Percentiles rank a stretch among this genome's conserved stretches.
These are phyloP conservation scores for Neomonachus schauinslandi DNA, from an alignment of 2,113 vertebrate species.

Conservation along the genomic window DNA sequence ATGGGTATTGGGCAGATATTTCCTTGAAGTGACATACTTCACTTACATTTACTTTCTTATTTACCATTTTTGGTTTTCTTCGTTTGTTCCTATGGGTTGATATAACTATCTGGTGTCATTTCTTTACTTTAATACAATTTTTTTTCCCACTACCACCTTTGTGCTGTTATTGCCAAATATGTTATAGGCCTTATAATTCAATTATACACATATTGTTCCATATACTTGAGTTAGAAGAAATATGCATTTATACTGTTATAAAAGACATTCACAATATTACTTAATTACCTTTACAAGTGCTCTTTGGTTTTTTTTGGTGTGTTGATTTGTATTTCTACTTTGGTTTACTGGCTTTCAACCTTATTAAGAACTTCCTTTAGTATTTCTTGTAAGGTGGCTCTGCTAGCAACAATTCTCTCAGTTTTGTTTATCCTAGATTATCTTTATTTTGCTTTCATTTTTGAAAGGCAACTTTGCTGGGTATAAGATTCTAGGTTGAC, in stretches of 20 bases:
- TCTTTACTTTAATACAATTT: background rate
- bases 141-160: background rate
- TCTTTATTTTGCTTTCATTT: constrained; percentile 37
- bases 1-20: background rate
- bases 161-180: constrained; percentile 3
- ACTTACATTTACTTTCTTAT: background rate
- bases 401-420: constrained; percentile 21
- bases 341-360: constrained; percentile 11
- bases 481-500: background rate
- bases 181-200: background rate
- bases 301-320: background rate
- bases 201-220: background rate
- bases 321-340: constrained; percentile 4
- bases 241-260: background rate
- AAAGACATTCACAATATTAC: background rate
- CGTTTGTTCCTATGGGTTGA: background rate
- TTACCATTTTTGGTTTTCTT: constrained; percentile 22
- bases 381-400: background rate
- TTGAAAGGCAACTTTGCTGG: background rate
- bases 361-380: background rate
- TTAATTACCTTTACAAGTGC: background rate
- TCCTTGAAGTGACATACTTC: background rate
- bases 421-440: constrained; percentile 27
- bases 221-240: background rate
- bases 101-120: background rate